phyloP scores from a whole-genome alignment of 2,797 vertebrate species.

The Eptatretus atami region DNA sequence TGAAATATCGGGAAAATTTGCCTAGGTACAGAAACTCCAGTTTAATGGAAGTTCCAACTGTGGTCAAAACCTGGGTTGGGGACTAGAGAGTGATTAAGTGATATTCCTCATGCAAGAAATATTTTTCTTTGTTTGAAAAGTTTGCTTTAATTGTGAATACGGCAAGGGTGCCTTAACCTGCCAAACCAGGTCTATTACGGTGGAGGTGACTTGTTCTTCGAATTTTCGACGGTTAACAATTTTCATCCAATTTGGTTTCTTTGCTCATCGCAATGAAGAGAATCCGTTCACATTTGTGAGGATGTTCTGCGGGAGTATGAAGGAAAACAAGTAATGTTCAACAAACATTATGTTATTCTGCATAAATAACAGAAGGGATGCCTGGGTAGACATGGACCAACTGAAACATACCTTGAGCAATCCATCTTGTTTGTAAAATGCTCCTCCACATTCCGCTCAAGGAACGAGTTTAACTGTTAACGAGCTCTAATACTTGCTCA shows the following conservation, averaged over 20 bases:
- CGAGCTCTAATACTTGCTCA: constrained; percentile 28
- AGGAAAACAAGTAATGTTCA: too few relatives aligned
- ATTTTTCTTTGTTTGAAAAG: constrained; percentile 9
- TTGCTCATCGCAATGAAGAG: constrained; percentile 49
- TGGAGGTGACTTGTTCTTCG: constrained; percentile 27
- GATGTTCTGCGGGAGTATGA: constrained; percentile 22
- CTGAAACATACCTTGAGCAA: too few relatives aligned
- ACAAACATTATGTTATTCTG: too few relatives aligned
- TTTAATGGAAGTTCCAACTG: constrained; percentile 37
- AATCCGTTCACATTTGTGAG: constrained; percentile 63
- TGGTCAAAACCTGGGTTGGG: constrained; percentile 46
- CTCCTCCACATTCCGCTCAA: constrained; percentile 26
- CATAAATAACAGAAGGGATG: too few relatives aligned
- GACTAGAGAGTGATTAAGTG: neutral
- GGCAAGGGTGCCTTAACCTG: constrained; percentile 15
- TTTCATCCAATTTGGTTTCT: constrained; percentile 27
- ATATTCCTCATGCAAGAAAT: neutral
- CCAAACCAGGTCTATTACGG: constrained; percentile 37
- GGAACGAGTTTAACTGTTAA: constrained; percentile 18
- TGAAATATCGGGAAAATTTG: constrained; percentile 29
- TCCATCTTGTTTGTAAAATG: constrained; percentile 20
- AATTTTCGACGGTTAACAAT: constrained; percentile 24
- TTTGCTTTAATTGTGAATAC: too few relatives aligned
- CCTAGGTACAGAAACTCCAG: constrained; percentile 48
- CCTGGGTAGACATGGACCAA: too few relatives aligned